Evolutionary conservation across 2,888 invertebrate genomes (phyloP).

Genomic region (Lissocephala sabroskyi): DNA sequence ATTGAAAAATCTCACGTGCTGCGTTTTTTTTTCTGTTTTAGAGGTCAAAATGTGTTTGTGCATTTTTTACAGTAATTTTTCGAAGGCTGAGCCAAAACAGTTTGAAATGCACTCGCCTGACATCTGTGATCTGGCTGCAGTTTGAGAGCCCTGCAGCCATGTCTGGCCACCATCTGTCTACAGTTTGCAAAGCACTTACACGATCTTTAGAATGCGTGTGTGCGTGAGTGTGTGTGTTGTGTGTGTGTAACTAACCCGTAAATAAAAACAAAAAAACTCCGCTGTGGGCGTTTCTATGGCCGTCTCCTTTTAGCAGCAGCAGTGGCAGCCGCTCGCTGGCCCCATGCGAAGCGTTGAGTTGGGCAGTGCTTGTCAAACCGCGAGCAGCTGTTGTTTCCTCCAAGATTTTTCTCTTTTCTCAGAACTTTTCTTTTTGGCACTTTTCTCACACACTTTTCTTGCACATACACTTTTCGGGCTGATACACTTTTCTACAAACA

Average conservation of each 20-base stretch:
- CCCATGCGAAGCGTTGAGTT: conserved; percentile 33
- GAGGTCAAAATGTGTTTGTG: conserved; percentile 60
- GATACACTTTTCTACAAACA: conserved; percentile 4
- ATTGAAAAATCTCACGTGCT: conserved; percentile 54
- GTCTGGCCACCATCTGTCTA: too few relatives aligned
- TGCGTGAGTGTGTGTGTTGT: too few relatives aligned
- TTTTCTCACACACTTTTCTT: conserved; percentile 17
- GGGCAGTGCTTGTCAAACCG: conserved; percentile 39
- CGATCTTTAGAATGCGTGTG: too few relatives aligned
- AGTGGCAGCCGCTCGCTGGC: conserved; percentile 10
- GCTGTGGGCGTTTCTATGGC: conserved; percentile 3
- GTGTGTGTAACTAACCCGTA: conserved; percentile 48
- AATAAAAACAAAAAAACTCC: too few relatives aligned
- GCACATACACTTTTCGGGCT: conserved; percentile 12
- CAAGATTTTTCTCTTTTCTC: conserved; percentile 15
- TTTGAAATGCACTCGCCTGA: too few relatives aligned
- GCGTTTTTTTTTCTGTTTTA: not conserved
- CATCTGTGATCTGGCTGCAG: too few relatives aligned
- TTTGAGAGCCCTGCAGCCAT: too few relatives aligned
- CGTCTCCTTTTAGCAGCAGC: not conserved
- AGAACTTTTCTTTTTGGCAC: not conserved
- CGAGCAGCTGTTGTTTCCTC: conserved; percentile 47
- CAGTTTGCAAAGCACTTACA: too few relatives aligned
- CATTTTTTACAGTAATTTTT: too few relatives aligned
- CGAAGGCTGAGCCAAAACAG: too few relatives aligned